Base-by-base conservation (phyloP, 2,113 vertebrate genomes). In the Hystrix brachyura region DNA sequence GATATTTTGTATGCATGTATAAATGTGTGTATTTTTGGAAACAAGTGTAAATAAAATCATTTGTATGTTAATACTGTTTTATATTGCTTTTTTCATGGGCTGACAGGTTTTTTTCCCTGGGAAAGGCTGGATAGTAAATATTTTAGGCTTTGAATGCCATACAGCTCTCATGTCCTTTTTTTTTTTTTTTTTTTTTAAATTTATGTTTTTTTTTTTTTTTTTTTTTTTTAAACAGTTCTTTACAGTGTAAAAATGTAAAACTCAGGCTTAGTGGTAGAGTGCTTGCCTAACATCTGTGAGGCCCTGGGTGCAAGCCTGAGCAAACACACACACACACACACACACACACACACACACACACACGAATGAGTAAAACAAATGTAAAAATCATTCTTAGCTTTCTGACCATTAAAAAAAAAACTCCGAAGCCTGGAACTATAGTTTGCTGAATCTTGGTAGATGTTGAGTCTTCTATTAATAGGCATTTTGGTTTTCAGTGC, bases 321-420 rank as follows among this genome's bases (percentile, higher is more conserved):
- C 76, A 34, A 38, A 38, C 38, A 38, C 38, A 38, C 38, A 38
- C 38, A 12, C 8, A 12, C 15, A 17, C 46, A 32, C 7, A 25
- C 19, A 25, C 23, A 46, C 18, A 5, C 19, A 12, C 43, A 79
- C 25, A 53, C 27, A 53, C 25, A 29, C 27, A 65, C 17, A 64
- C 25, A 53, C 9, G 27, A 53, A 18, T 17, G 11, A 43, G 43
- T 43, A 79, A 53, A 53, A 53, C 3, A 43, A 65, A 46, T 67
- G 21, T 97, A 25, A 90, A 92, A 90, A 43, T 53, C 3, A 15
- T 94, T 86, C 55, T 81, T 93, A 82, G 72, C 55, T 93, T 88
- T 8, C 27, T 96, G 76, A 25, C 46, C 32, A 67, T n/a, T 55
- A 81, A 87, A 43, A 51, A 60, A n/a, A 60, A 29, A 74, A 15